A percentile compares a stretch with the other conserved stretches of the same genome.
These are phyloP conservation scores for Meandrusa payeni DNA, from an alignment of 2,888 invertebrate genomes.

Conservation along the genomic window DNA sequence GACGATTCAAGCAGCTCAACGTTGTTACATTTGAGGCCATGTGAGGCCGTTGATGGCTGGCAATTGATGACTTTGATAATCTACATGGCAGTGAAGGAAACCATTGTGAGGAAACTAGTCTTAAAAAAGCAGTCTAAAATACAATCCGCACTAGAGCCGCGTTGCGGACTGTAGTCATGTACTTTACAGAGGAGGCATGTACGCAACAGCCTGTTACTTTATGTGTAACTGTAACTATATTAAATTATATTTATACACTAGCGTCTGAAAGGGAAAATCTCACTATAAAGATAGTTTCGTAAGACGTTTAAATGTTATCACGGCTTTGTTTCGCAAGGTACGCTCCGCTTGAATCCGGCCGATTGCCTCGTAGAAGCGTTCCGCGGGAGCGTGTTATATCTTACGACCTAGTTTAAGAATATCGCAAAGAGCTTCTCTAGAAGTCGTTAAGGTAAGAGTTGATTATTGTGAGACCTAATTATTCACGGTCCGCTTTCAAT, in stretches of 20 bases:
- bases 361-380: constrained; percentile 7
- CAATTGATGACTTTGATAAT: too few relatives aligned
- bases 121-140: too few relatives aligned
- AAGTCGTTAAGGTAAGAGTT: constrained; percentile 7
- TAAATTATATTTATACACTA: constrained; percentile 8
- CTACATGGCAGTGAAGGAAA: too few relatives aligned
- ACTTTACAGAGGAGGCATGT: too few relatives aligned
- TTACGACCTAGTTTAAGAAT: constrained; percentile 21
- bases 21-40: too few relatives aligned
- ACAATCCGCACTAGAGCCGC: too few relatives aligned
- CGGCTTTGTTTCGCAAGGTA: constrained; percentile 20
- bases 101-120: too few relatives aligned
- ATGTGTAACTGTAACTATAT: too few relatives aligned
- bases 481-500: not conserved
- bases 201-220: too few relatives aligned
- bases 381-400: constrained; percentile 18
- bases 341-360: constrained; percentile 21
- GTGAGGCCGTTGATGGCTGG: too few relatives aligned
- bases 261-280: not conserved
- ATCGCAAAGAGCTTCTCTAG: constrained; percentile 4
- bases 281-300: constrained; percentile 18
- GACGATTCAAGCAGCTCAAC: too few relatives aligned
- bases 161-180: too few relatives aligned
- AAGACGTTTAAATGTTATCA: constrained; percentile 22
- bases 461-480: constrained; percentile 9